Evolutionary conservation across 2,113 vertebrate species (phyloP).

Genomic region (Oxyura jamaicensis): DNA sequence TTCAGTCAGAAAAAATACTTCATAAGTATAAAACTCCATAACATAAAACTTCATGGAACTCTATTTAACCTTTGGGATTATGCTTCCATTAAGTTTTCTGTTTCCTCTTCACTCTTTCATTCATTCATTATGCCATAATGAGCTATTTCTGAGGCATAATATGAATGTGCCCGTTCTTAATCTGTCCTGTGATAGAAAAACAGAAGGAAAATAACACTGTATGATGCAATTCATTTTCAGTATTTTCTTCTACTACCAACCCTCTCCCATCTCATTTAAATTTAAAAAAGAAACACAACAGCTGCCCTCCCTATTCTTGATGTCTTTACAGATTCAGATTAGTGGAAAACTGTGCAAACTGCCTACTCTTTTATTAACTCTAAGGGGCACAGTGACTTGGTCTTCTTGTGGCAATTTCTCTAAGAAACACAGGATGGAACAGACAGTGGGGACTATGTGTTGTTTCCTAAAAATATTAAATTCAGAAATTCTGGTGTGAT

Average conservation of each 20-base stretch:
- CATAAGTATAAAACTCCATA: not conserved
- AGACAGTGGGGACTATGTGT: not conserved
- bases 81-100: not conserved
- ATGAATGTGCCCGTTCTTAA: not conserved
- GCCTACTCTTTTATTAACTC: not conserved
- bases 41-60: not conserved
- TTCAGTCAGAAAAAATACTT: not conserved
- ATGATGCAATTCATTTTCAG: not conserved
- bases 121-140: not conserved
- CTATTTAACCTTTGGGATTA: slow-evolving; percentile 20
- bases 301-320: not conserved
- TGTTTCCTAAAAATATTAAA: not conserved
- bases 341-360: not conserved
- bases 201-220: not conserved
- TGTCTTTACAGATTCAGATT: not conserved
- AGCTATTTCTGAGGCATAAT: not conserved
- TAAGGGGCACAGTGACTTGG: not conserved
- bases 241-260: not conserved
- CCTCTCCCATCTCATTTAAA: not conserved
- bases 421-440: not conserved
- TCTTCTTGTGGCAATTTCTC: not conserved
- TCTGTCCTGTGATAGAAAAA: not conserved
- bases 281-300: not conserved
- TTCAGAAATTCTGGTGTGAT: not conserved
- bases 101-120: slow-evolving; percentile 4